These are phyloP conservation scores for Ciconia maguari DNA, from an alignment of 2,113 vertebrate genomes.

Conservation along the genomic window DNA sequence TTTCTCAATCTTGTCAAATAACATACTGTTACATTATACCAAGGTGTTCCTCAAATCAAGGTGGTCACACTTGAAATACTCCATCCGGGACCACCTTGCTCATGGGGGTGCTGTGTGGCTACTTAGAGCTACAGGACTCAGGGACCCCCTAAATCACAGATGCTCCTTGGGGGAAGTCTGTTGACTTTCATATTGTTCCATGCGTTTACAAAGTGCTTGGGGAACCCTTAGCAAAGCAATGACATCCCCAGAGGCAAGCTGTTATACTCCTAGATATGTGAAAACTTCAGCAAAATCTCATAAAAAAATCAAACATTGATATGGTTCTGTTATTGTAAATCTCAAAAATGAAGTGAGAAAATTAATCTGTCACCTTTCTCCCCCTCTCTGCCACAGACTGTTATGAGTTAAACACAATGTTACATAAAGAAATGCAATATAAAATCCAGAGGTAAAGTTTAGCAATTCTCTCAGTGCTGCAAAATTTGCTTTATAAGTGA, in stretches of 20 bases:
- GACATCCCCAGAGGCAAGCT: neutral
- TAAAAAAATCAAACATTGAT: neutral
- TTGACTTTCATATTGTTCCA: neutral
- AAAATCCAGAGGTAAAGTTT: neutral
- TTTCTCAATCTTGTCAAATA: neutral
- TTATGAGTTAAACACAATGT: neutral
- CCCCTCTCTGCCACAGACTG: neutral
- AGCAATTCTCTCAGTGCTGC: neutral
- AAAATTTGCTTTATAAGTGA: neutral
- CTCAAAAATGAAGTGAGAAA: neutral
- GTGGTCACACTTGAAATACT: neutral
- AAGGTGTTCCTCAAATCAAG: neutral
- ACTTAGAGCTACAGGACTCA: neutral
- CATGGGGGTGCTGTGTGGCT: neutral
- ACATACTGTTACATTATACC: rapidly evolving
- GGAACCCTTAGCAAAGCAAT: neutral
- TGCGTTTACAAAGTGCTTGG: neutral
- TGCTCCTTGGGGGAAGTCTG: neutral
- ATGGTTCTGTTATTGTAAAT: neutral
- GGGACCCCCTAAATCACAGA: neutral
- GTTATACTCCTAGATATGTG: neutral
- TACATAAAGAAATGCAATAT: neutral
- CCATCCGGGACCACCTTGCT: neutral
- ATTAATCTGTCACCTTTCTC: neutral
- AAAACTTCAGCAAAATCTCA: neutral